Evolutionary conservation across 2,888 invertebrate genomes (phyloP).

Genomic region (Drosophila mimetica): DNA sequence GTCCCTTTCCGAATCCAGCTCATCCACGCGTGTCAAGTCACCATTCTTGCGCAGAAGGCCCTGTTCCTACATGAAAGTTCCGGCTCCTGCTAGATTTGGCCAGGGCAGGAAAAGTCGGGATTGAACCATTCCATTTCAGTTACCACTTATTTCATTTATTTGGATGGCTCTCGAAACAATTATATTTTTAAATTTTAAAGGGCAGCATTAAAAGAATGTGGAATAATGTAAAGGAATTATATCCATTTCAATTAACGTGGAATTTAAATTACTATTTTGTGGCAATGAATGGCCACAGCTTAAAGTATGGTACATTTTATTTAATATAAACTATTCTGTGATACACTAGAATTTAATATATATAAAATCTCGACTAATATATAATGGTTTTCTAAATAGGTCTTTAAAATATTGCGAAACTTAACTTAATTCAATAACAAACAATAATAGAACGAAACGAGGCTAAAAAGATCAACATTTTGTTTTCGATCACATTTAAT

Average conservation of each 20-base stretch:
- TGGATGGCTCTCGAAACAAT: not conserved
- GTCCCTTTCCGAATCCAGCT: not conserved
- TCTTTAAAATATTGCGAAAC: no score
- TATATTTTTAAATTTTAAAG: constrained; percentile 6
- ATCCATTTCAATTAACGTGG: not conserved
- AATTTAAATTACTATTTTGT: not conserved
- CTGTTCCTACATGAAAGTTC: not conserved
- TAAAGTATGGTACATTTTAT: no score
- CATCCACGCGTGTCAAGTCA: not conserved
- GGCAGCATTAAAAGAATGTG: not conserved
- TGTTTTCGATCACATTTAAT: not conserved
- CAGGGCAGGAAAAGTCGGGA: constrained; percentile 4
- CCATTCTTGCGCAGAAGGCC: not conserved
- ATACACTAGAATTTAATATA: no score
- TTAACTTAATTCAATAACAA: not conserved
- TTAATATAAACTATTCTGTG: not conserved
- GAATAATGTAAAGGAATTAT: not conserved
- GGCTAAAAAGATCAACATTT: not conserved
- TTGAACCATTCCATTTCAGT: not conserved
- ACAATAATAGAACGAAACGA: not conserved
- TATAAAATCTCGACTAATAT: no score
- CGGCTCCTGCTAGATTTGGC: constrained; percentile 1
- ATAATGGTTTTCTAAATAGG: no score
- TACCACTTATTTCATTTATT: not conserved
- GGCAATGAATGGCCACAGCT: not conserved